Evolutionary conservation across 2,888 invertebrate genomes (phyloP).

Genomic region (Hartigia nigra): DNA sequence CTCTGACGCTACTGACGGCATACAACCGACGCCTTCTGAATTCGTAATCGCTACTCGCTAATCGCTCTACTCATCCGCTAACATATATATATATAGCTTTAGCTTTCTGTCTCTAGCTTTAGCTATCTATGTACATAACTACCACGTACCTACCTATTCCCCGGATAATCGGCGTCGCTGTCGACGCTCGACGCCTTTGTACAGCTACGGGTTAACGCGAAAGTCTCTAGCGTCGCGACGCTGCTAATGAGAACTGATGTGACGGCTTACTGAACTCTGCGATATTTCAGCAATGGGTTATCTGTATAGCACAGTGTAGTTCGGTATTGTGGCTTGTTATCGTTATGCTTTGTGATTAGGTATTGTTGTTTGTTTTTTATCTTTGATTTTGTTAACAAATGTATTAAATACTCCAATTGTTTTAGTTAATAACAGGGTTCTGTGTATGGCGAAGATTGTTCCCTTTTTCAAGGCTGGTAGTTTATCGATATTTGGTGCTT

Average conservation of each 20-base stretch:
- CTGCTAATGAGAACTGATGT: constrained; percentile 24
- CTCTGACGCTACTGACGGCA: constrained; percentile 1
- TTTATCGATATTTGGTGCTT: not conserved
- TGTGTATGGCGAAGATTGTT: not conserved
- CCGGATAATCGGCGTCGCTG: not conserved
- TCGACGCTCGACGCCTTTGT: not conserved
- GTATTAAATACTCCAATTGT: too few species aligned
- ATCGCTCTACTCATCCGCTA: constrained; percentile 15
- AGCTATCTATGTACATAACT: constrained; percentile 8
- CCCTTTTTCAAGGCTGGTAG: not conserved
- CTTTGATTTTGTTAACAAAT: not conserved
- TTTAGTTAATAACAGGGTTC: not conserved
- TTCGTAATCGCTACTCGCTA: constrained; percentile 21
- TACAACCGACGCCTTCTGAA: constrained; percentile 22
- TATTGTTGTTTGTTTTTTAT: not conserved
- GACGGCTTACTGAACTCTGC: constrained; percentile 6
- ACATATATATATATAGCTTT: constrained; percentile 9
- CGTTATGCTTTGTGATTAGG: not conserved
- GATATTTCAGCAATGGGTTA: not conserved
- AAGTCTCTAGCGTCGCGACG: constrained; percentile 12
- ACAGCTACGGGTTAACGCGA: constrained; percentile 15
- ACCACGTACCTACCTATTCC: constrained; percentile 1
- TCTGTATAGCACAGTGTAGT: not conserved
- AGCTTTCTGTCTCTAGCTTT: constrained; percentile 9
- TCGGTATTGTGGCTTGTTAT: not conserved